These are phyloP conservation scores for Solea senegalensis DNA, from an alignment of 2,113 vertebrate species.

Conservation along the genomic window DNA sequence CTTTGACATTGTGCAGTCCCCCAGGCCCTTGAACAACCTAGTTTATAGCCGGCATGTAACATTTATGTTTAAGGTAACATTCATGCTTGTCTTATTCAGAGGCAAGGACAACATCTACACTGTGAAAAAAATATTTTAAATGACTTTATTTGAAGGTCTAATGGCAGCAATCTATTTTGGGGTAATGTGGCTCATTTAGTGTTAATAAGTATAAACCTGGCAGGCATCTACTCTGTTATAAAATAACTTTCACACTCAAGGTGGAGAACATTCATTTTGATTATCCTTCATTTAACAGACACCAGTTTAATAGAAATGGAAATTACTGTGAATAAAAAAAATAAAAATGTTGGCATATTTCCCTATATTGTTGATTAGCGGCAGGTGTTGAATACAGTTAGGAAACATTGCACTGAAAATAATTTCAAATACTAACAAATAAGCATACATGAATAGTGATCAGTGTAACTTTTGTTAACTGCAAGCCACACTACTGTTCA, in stretches of 20 bases:
- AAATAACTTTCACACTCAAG: conserved; percentile 19
- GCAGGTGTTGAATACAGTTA: background rate
- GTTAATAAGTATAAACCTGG: conserved; percentile 30
- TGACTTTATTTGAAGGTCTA: conserved; percentile 65
- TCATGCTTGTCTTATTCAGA: conserved; percentile 70
- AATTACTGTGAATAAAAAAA: conserved; percentile 31
- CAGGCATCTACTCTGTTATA: conserved; percentile 27
- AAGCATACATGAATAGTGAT: background rate
- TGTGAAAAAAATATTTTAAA: conserved; percentile 41
- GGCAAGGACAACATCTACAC: conserved; percentile 62
- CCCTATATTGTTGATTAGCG: conserved; percentile 25
- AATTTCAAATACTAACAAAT: conserved; percentile 1
- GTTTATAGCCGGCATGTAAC: conserved; percentile 55
- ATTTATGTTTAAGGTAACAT: conserved; percentile 72
- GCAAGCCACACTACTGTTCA: too few species aligned
- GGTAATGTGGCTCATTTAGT: conserved; percentile 58
- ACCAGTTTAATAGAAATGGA: conserved; percentile 33
- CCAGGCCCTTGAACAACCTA: conserved; percentile 44
- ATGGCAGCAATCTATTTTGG: conserved; percentile 53
- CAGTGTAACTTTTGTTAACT: too few species aligned
- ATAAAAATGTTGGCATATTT: conserved; percentile 16
- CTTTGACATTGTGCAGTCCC: conserved; percentile 63
- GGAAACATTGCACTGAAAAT: conserved; percentile 7
- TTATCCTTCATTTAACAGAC: conserved; percentile 39
- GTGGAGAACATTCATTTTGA: conserved; percentile 33